Percentiles rank a stretch among this genome's conserved stretches.
Evolutionary conservation across 1,140 invertebrate genomes (phyloP).

Genomic region (Saccostrea glomerata): DNA sequence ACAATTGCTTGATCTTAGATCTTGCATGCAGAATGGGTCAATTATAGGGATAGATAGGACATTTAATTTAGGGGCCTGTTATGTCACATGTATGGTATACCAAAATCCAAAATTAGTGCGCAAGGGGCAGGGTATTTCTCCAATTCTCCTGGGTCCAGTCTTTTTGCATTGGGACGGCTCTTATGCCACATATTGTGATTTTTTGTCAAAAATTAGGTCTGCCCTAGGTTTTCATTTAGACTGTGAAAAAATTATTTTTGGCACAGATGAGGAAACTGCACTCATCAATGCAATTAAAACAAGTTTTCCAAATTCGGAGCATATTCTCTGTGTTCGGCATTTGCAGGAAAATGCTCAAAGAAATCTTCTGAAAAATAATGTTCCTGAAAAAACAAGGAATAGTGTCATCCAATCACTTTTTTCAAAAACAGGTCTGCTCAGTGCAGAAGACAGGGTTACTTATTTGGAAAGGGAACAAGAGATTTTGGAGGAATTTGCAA

Average conservation of each 20-base stretch:
- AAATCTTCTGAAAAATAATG: not conserved
- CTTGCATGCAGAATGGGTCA: too few relatives aligned
- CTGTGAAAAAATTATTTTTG: conserved; percentile 41
- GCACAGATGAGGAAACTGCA: not conserved
- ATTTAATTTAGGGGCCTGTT: conserved; percentile 31
- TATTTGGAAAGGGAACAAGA: not conserved
- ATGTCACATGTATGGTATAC: conserved; percentile 44
- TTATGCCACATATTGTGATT: conserved; percentile 50
- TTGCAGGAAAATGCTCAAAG: conserved; percentile 34
- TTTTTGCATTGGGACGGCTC: conserved; percentile 48
- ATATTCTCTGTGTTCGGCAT: not conserved
- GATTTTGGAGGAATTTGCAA: too few relatives aligned
- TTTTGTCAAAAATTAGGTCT: conserved; percentile 34
- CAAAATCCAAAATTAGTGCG: conserved; percentile 43
- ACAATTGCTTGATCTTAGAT: too few relatives aligned
- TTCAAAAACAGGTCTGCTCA: not conserved
- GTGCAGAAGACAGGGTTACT: not conserved
- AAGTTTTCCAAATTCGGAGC: too few relatives aligned
- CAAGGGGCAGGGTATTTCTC: conserved; percentile 23
- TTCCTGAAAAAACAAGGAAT: not conserved
- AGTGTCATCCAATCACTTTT: not conserved
- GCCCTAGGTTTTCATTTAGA: conserved; percentile 12
- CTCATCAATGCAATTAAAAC: too few relatives aligned
- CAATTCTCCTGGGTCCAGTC: conserved; percentile 14
- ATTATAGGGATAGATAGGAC: too few relatives aligned